Evolutionary conservation across 1,140 invertebrate species (phyloP), one percentile per base, ranked within the genome.

Genomic region (Drosophila lowei): DNA sequence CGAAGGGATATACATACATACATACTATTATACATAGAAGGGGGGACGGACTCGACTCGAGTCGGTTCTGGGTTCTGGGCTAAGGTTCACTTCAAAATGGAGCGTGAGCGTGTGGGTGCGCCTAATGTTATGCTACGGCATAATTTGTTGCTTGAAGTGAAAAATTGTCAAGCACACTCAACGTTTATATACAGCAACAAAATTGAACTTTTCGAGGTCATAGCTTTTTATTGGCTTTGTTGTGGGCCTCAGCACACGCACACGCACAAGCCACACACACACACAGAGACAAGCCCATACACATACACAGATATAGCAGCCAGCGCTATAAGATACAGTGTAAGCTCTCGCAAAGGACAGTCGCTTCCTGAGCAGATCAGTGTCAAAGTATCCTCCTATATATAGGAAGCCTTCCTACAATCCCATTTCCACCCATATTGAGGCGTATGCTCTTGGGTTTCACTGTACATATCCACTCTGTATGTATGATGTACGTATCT

Each of bases 191-290:
- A 86, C 75, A 13, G 70, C 70, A 77, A 81, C 71, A 74, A 74
- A 88, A 86, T 86, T 86, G 65, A 88, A 88, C 81, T 88, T 81
- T 88, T 88, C 83, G 83, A 86, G 81, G 83, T 88, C 79, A 88
- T 72, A 75, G 71, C 48, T 59, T 88, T 86, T 88, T 86, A 86
- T 86, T 86, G 79, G 73, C 81, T 81, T 81, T 86, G 64, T 75
- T 81, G 60, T 63, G 46, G 63, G 43, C 44, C 53, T 47, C 18
- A 48, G 41, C 38, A 44, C 34, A 38, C 34, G 23, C 47, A 57
- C 25, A n/a, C 34, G 1, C 11, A 38, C 3, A 11, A 18, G 18
- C 18, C 11, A 13, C 34, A n/a, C 34, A 13, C 11, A 38, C 1
- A 11, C 34, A 38, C 30, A 4, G 9, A 34, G 30, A 42, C 38